Percentiles rank a stretch among this genome's conserved stretches.
Conservation (phyloP, 2,797 vertebrate species). For the Linurgus olivaceus region DNA sequence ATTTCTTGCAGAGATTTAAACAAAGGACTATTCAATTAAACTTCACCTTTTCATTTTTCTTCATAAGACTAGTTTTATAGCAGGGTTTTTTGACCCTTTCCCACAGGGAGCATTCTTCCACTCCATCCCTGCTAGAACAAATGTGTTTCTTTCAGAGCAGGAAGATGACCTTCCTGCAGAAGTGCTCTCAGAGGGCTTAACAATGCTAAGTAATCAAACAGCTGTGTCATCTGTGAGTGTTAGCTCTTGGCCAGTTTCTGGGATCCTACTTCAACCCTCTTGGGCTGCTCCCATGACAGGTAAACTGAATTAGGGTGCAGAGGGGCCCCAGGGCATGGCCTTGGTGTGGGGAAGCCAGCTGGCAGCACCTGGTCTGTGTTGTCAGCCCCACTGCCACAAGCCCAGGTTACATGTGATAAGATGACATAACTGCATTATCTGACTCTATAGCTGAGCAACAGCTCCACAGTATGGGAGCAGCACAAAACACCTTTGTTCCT, state of each 20-base stretch:
- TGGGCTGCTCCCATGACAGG: not conserved
- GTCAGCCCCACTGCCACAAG: not conserved
- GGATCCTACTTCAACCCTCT: not conserved
- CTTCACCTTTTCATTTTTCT: not conserved
- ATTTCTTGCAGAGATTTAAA: not conserved
- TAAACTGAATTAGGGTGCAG: not conserved
- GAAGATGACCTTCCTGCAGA: constrained; percentile 30
- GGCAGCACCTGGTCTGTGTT: not conserved
- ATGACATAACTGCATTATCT: not conserved
- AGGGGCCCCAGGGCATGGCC: not conserved
- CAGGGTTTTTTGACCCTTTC: not conserved
- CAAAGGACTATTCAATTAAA: not conserved
- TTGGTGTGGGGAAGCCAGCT: not conserved
- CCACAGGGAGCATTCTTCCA: not conserved
- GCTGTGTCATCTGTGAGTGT: not conserved
- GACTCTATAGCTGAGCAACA: not conserved
- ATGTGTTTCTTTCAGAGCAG: not conserved
- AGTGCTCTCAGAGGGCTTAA: not conserved
- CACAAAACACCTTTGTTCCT: not conserved
- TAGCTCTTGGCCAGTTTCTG: not conserved
- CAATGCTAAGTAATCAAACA: not conserved
- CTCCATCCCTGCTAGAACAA: not conserved
- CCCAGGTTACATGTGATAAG: not conserved
- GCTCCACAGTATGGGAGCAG: not conserved
- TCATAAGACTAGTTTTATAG: not conserved